These are phyloP conservation scores for Podilymbus podiceps DNA, from an alignment of 2,113 vertebrate species.

Conservation along the genomic window DNA sequence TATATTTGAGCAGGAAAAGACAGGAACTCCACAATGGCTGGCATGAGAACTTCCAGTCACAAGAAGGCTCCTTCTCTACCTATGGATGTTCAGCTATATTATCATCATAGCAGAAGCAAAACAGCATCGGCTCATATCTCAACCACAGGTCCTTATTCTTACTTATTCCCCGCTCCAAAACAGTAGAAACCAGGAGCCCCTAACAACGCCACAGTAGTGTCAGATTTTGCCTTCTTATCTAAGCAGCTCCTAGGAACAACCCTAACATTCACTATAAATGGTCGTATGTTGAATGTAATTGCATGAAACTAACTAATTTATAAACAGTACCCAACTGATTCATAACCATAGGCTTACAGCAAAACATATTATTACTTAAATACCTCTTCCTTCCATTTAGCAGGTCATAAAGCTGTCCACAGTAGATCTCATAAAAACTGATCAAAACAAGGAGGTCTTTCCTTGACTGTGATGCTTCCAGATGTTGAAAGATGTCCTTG, in stretches of 20 bases:
- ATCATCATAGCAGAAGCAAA: background rate
- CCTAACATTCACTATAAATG: background rate
- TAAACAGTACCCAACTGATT: background rate
- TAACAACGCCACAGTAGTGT: background rate
- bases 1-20: background rate
- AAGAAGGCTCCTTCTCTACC: background rate
- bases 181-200: background rate
- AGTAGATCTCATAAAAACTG: conserved; percentile 96
- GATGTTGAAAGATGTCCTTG: conserved; percentile 84
- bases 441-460: conserved; percentile 78
- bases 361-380: background rate
- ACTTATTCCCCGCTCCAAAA: background rate
- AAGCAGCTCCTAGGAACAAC: background rate
- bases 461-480: conserved; percentile 68
- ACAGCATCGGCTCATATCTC: background rate
- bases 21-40: background rate
- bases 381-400: conserved; percentile 88
- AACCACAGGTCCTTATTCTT: background rate
- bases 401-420: conserved; percentile 90
- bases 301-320: background rate
- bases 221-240: background rate
- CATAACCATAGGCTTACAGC: background rate
- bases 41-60: background rate
- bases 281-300: background rate
- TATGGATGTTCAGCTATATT: background rate